Conservation (phyloP, 2,888 invertebrate species). For the Phortica magna region DNA sequence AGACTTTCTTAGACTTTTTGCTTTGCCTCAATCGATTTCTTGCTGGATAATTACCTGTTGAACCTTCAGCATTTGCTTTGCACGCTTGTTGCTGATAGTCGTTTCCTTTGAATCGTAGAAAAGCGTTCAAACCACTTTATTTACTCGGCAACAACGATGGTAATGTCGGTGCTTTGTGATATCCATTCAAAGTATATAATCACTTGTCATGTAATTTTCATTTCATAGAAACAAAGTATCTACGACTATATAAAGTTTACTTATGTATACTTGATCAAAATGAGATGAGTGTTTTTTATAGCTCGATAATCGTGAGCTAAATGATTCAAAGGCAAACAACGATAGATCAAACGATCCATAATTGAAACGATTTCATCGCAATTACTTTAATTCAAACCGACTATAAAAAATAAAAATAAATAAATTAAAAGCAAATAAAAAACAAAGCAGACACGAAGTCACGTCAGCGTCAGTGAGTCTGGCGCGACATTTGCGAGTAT, state of each 20-base stretch:
- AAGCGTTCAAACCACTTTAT: background rate
- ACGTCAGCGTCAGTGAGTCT: conserved; percentile 8
- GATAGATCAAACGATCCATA: conserved; percentile 43
- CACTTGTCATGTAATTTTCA: too few relatives aligned
- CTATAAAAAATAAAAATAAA: conserved; percentile 17
- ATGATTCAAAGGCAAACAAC: background rate
- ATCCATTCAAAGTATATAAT: too few relatives aligned
- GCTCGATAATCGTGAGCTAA: too few relatives aligned
- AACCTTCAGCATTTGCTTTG: conserved; percentile 60
- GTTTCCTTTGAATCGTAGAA: background rate
- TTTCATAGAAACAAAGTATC: too few relatives aligned
- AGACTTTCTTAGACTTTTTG: conserved; percentile 14
- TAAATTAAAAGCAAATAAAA: conserved; percentile 59
- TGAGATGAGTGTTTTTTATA: too few relatives aligned
- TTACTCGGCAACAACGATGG: background rate
- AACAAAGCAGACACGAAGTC: background rate
- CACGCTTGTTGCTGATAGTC: conserved; percentile 42
- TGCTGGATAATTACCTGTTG: conserved; percentile 64
- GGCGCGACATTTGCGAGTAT: background rate
- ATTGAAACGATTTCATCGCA: conserved; percentile 30
- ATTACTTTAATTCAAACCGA: conserved; percentile 30
- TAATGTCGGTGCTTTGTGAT: background rate
- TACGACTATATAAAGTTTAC: too few relatives aligned
- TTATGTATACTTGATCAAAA: too few relatives aligned
- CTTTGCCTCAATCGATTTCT: conserved; percentile 40